These are phyloP conservation scores for Epizoanthus illoricatus DNA, from an alignment of 92 coral and sea anemone species.

Conservation along the genomic window DNA sequence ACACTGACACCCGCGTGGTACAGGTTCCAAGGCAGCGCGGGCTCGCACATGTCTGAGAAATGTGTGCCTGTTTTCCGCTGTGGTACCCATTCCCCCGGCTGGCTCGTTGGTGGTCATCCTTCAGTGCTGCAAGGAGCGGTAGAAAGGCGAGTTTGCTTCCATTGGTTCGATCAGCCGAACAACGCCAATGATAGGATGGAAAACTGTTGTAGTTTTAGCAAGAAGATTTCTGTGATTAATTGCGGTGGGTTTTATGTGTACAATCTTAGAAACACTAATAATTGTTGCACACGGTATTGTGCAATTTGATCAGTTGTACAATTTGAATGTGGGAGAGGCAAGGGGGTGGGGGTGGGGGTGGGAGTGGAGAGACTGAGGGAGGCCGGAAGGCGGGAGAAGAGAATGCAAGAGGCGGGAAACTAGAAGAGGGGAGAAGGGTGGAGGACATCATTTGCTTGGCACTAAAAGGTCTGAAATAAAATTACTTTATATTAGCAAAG, in stretches of 20 bases:
- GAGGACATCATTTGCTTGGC: no score
- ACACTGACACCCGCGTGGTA: constrained; percentile 26
- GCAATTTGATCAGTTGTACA: not conserved
- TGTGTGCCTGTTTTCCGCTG: constrained; percentile 34
- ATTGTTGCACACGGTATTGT: constrained; percentile 32
- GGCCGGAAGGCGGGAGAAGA: no score
- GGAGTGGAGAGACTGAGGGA: no score
- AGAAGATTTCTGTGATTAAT: constrained; percentile 28
- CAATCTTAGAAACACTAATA: not conserved
- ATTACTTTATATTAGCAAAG: no score
- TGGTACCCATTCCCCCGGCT: constrained; percentile 37
- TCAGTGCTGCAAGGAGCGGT: constrained; percentile 31
- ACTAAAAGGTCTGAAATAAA: no score
- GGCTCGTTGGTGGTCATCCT: constrained; percentile 44
- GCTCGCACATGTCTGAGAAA: constrained; percentile 26
- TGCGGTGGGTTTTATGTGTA: constrained; percentile 36
- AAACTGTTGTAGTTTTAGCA: constrained; percentile 17
- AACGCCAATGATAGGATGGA: not conserved
- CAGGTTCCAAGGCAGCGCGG: constrained; percentile 43
- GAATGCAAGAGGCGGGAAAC: no score
- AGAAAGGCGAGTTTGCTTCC: constrained; percentile 32
- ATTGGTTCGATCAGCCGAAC: constrained; percentile 25
- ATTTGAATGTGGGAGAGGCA: no score
- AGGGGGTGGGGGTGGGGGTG: no score
- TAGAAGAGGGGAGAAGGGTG: no score